A percentile compares a stretch with the other conserved stretches of the same genome.
phyloP scores from a whole-genome alignment of 2,888 invertebrate species.

The Trachelus tabidus region DNA sequence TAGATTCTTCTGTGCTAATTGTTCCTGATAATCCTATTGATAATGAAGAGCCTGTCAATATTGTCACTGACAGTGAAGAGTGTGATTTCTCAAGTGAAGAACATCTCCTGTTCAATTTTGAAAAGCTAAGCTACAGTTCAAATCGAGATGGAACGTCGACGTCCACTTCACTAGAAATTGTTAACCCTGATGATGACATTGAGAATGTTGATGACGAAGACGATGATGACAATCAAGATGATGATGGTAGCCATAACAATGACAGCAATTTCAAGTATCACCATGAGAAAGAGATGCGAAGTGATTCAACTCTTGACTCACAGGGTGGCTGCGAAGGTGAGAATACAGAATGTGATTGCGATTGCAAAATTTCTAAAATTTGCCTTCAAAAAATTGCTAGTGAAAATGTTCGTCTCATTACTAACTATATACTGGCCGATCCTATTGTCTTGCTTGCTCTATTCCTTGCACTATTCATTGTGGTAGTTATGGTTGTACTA shows the following conservation, averaged over 20 bases:
- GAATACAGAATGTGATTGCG: conserved; percentile 43
- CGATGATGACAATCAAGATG: conserved; percentile 8
- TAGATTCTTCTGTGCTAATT: not conserved
- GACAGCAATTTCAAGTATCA: not conserved
- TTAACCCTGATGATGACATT: conserved; percentile 9
- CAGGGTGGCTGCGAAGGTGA: conserved; percentile 25
- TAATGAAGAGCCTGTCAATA: not conserved
- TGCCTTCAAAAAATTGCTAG: conserved; percentile 21
- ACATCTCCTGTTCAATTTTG: not conserved
- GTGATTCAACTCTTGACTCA: not conserved
- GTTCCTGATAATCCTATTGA: not conserved
- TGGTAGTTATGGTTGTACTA: not conserved
- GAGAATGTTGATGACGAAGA: conserved; percentile 11
- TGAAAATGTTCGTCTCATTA: conserved; percentile 45
- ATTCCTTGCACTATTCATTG: conserved; percentile 47
- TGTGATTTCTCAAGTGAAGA: not conserved
- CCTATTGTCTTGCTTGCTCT: conserved; percentile 54
- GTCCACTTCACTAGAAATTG: not conserved
- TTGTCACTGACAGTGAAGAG: not conserved
- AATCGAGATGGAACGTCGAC: not conserved
- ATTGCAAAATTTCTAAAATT: conserved; percentile 23
- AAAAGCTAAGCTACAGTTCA: not conserved
- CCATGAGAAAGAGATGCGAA: not conserved
- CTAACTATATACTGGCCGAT: conserved; percentile 56
- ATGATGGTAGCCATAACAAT: conserved; percentile 3